Evolutionary conservation across 2,888 invertebrate species (phyloP), one percentile per base, ranked within the genome.

Genomic region (Philopedon plagiatum): DNA sequence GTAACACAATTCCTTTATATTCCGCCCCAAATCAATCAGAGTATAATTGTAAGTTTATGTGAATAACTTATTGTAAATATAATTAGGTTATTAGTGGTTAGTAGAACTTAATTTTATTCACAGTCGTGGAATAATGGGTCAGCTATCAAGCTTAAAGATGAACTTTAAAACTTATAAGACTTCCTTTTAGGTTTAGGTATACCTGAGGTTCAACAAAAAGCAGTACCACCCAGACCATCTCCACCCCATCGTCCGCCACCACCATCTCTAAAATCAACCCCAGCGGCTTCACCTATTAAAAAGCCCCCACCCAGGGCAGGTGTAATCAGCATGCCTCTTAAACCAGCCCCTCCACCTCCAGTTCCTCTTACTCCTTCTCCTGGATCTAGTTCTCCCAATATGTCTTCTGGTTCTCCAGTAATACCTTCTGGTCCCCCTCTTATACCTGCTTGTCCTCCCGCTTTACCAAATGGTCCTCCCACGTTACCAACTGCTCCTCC

Each of bases 1-100:
- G 93, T 78, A 96, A 95, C 80, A 95, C 96, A 7, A 89, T 94
- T 66, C 92, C 96, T 0, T 87, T 97, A 46, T 92, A 83, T 71
- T 78, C 77, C 13, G 78, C 84, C 2, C 80, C 83, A 51, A 80
- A 77, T 51, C 81, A 84, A 54, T 82, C 83, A 2, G 85, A 86
- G 67, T 85, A 86, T 76, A 86, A 86, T 76, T 85, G 86, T 84
- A 80, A 82, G 83, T 80, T 67, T 23, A 32, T n/a, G n/a, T n/a
- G n/a, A 8, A 57, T 34, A 7, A 19, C 19, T 11, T 19, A 18
- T 9, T 1, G 23, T 23, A 13, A 1, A 11, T 26, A 1, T 19
- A 11, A 19, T 46, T 18, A 4, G 21, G 4, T 46, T 46, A 13
- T 2, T 41, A 13, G 11, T 7, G n/a, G n/a, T n/a, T n/a, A n/a